Base-by-base conservation (phyloP, 2,888 invertebrate species). In the Drosophila anomelani region DNA sequence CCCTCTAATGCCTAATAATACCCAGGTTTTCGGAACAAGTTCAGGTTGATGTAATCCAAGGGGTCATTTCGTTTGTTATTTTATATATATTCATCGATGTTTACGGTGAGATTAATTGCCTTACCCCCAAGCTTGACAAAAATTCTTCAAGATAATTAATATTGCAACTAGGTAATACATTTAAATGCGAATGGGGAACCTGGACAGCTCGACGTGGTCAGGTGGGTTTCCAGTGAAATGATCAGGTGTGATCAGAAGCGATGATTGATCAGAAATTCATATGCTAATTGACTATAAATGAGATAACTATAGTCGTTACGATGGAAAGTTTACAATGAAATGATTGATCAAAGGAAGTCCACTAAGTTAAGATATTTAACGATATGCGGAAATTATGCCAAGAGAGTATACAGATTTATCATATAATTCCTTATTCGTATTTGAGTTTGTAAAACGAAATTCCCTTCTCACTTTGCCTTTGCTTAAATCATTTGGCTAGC, bases 111-210 rank as follows among this genome's bases (percentile, higher is more conserved):
- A 68, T 69, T 57, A 56, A 69, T 58, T 67, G 39, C 51, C 68
- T 29, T n/a, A 23, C 43, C 38, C 13, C 3, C 29, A 12, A 46
- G n/a, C 59, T 39, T 26, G 44, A 57, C 44, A 72, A 54, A 72
- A 54, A 53, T 72, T 72, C 51, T 32, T 57, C 13, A 39, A 38
- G 34, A 41, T 63, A 64, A 71, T 72, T 71, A 63, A 72, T 72
- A 56, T 29, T 41, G 29, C 39, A 53, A 47, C 72, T 64, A 57
- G 72, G 53, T 72, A 72, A 72, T 63, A 44, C 56, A 57, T 71
- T 64, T 54, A 36, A 41, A 61, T 61, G 23, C 38, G n/a, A 43
- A 62, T 44, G 56, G 20, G 51, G 13, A n/a, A n/a, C 5, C 34
- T 47, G 29, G 66, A 41, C 55, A 55, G 46, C 26, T 36, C 26